A percentile compares a stretch with the other conserved stretches of the same genome.
phyloP scores from a whole-genome alignment of 2,797 vertebrate genomes.

The Mallotus villosus region DNA sequence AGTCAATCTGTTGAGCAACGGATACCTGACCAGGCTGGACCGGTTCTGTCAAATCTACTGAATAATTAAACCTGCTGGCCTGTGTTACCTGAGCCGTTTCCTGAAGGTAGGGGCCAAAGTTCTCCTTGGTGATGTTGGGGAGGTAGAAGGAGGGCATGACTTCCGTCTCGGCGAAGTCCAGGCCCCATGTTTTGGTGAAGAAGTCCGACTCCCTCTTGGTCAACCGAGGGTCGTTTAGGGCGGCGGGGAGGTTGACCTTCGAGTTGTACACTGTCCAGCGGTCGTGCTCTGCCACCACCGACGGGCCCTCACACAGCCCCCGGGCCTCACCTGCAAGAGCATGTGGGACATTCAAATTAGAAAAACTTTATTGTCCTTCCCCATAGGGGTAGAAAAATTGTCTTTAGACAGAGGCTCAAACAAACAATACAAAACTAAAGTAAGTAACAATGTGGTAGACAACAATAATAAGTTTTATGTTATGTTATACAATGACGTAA shows the following conservation, averaged over 20 bases:
- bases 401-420: no score
- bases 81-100: constrained; percentile 85
- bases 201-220: constrained; percentile 98
- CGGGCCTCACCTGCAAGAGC: constrained; percentile 75
- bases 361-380: no score
- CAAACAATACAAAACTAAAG: no score
- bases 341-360: not conserved
- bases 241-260: constrained; percentile 97
- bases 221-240: constrained; percentile 94
- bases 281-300: constrained; percentile 92
- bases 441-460: no score
- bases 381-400: no score
- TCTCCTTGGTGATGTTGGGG: constrained; percentile 89
- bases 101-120: constrained; percentile 88
- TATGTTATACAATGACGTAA: no score
- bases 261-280: constrained; percentile 97
- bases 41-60: not conserved
- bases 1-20: not conserved
- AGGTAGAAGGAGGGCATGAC: constrained; percentile 94
- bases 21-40: not conserved
- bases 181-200: constrained; percentile 98
- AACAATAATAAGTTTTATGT: no score
- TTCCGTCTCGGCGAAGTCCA: constrained; percentile 93
- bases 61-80: constrained; percentile 6
- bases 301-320: constrained; percentile 85